phyloP scores from a whole-genome alignment of 2,797 vertebrate genomes.

The Erethizon dorsatum region DNA sequence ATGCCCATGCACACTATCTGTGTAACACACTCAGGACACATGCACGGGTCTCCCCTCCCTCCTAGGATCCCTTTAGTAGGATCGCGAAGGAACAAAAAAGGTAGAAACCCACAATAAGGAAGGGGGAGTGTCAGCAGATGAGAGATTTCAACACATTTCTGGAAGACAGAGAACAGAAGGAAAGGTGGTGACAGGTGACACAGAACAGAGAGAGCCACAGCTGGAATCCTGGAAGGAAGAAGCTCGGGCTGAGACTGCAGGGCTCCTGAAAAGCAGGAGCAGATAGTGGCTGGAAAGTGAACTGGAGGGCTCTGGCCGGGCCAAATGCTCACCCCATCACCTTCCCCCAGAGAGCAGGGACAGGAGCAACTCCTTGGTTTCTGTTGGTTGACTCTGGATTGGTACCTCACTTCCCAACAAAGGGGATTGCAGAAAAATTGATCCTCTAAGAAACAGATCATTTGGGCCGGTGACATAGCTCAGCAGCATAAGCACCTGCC shows the following conservation, averaged over 20 bases:
- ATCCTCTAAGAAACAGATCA: conserved; percentile 60
- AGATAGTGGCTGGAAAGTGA: not conserved
- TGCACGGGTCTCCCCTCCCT: conserved; percentile 38
- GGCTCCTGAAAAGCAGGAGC: conserved; percentile 3
- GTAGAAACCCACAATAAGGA: conserved; percentile 75
- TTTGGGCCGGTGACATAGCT: not conserved
- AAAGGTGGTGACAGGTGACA: conserved; percentile 80
- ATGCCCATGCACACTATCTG: conserved; percentile 18
- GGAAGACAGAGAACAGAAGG: conserved; percentile 81
- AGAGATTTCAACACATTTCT: conserved; percentile 83
- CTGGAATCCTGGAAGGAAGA: conserved; percentile 71
- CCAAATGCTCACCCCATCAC: not conserved
- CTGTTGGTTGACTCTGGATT: not conserved
- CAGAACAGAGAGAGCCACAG: conserved; percentile 76
- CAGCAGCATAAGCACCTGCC: too few relatives aligned
- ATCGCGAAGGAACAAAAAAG: conserved; percentile 72
- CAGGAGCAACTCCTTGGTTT: not conserved
- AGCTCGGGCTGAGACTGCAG: not conserved
- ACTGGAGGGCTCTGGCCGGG: not conserved
- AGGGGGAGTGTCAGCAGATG: conserved; percentile 71
- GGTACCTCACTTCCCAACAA: not conserved
- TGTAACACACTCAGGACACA: conserved; percentile 53
- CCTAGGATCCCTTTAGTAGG: conserved; percentile 63
- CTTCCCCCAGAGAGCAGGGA: not conserved
- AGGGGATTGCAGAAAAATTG: not conserved